phyloP scores from a whole-genome alignment of 2,113 vertebrate species.

The Podocnemis expansa region DNA sequence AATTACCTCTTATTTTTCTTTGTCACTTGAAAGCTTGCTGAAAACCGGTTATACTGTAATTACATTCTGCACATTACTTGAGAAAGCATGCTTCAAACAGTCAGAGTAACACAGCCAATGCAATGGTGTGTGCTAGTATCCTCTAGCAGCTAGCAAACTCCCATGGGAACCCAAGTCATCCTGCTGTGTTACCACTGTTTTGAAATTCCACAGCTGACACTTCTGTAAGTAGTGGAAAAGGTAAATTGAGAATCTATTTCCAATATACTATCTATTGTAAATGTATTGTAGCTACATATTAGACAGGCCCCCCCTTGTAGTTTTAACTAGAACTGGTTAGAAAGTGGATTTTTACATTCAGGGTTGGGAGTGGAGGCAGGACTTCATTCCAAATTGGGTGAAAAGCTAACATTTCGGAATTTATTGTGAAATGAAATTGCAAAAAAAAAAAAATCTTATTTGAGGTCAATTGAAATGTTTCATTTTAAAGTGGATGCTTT shows the following conservation, averaged over 20 bases:
- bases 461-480: not conserved
- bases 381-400: not conserved
- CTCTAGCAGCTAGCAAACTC: not conserved
- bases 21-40: not conserved
- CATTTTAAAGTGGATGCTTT: not conserved
- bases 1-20: not conserved
- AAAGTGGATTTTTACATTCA: not conserved
- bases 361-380: no score
- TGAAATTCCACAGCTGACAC: not conserved
- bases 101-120: accelerated
- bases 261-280: not conserved
- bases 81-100: not conserved
- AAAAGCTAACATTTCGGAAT: not conserved
- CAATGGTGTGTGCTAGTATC: not conserved
- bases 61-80: not conserved
- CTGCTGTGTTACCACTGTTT: not conserved
- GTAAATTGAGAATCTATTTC: not conserved
- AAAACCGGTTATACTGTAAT: accelerated
- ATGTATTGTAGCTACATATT: not conserved
- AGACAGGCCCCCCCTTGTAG: not conserved
- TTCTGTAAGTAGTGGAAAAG: not conserved
- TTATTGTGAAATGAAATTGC: not conserved
- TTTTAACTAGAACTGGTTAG: not conserved
- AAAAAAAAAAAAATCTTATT: not conserved
- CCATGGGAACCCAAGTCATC: not conserved